These are phyloP conservation scores for Myanophis thanlyinensis DNA, from an alignment of 2,113 vertebrate genomes.

Conservation along the genomic window DNA sequence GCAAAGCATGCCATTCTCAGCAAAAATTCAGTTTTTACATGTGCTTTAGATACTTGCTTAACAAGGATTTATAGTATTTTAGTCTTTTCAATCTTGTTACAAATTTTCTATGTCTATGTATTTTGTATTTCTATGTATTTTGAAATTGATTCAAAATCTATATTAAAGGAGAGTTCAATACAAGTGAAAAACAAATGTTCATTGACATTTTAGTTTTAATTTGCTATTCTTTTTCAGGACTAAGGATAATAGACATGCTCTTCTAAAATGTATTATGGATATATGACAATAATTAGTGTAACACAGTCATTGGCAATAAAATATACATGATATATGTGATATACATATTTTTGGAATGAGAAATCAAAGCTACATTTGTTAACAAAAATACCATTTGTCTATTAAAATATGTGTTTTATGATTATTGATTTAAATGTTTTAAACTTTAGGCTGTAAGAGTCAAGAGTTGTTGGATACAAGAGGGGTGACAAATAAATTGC, in stretches of 20 bases:
- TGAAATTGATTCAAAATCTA: not conserved
- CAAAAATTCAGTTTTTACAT: not conserved
- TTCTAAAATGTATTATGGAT: not conserved
- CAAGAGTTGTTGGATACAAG: not conserved
- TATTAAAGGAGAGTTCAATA: not conserved
- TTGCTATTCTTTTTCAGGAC: not conserved
- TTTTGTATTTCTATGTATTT: too few relatives aligned
- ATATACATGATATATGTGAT: not conserved
- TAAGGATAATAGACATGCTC: not conserved
- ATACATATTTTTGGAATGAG: not conserved
- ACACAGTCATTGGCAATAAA: not conserved
- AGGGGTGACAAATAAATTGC: not conserved
- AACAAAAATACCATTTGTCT: not conserved
- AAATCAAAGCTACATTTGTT: not conserved
- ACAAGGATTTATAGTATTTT: not conserved
- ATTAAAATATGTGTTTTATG: not conserved
- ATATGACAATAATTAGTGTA: not conserved
- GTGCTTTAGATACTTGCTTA: not conserved
- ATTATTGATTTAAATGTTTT: not conserved
- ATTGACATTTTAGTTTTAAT: not conserved
- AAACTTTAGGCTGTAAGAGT: not conserved
- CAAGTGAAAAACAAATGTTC: not conserved
- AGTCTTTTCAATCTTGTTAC: not conserved
- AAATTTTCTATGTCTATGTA: not conserved
- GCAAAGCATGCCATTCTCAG: not conserved